Percentiles rank a stretch among this genome's conserved stretches.
Conservation (phyloP, 2,888 invertebrate genomes). For the Aleiodes alternator region DNA sequence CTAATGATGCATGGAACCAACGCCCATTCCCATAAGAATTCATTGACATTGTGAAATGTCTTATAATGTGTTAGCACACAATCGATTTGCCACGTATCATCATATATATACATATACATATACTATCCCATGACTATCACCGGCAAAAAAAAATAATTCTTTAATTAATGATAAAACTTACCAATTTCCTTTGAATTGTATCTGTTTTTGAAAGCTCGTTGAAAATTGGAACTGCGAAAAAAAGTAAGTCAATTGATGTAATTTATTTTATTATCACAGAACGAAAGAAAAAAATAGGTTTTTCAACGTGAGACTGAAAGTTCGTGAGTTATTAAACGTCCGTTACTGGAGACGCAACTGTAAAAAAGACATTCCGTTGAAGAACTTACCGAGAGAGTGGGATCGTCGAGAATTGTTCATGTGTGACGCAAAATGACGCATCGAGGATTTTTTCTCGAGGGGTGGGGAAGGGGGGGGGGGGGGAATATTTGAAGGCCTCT, state of each 20-base stretch:
- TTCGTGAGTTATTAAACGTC: not conserved
- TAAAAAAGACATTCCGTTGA: not conserved
- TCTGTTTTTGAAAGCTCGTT: too few relatives aligned
- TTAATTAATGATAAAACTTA: too few relatives aligned
- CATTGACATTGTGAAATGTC: not conserved
- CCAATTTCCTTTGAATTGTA: too few relatives aligned
- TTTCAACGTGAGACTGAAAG: too few relatives aligned
- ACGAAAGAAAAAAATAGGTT: too few relatives aligned
- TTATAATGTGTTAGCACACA: not conserved
- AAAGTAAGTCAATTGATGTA: too few relatives aligned
- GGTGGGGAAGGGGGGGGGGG: not conserved
- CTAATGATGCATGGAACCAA: conserved; percentile 3
- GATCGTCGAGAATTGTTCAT: not conserved
- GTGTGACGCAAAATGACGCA: conserved; percentile 10
- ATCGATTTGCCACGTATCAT: not conserved
- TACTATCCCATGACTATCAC: too few relatives aligned
- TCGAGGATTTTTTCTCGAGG: not conserved
- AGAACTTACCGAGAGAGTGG: not conserved
- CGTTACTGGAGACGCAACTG: not conserved
- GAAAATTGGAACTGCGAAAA: too few relatives aligned
- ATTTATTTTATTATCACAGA: too few relatives aligned
- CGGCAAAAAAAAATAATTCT: too few relatives aligned
- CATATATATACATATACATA: not conserved
- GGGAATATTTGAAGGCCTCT: not conserved
- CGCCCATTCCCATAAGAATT: conserved; percentile 5